These are phyloP conservation scores for Ranitomeya variabilis DNA, from an alignment of 2,113 vertebrate genomes.

Conservation along the genomic window DNA sequence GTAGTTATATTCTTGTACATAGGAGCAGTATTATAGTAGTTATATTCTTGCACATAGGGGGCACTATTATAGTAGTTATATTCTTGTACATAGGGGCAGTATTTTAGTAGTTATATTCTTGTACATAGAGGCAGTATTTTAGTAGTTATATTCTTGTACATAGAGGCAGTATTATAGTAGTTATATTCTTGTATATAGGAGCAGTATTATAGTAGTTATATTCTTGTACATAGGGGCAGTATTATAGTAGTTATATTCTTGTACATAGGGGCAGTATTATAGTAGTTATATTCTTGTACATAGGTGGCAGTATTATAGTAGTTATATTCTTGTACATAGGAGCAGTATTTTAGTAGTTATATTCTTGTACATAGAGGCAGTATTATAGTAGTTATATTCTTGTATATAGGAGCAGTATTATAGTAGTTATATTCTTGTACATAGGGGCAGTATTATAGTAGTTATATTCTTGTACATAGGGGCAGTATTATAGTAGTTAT, in stretches of 20 bases:
- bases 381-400: conserved; percentile 2
- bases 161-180: not conserved
- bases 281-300: not conserved
- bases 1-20: not conserved
- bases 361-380: too few species aligned
- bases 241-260: not conserved
- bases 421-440: not conserved
- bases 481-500: not conserved
- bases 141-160: not conserved
- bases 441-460: not conserved
- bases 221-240: not conserved
- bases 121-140: not conserved
- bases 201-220: not conserved
- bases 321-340: not conserved
- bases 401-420: not conserved
- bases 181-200: not conserved
- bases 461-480: not conserved
- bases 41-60: not conserved
- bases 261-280: not conserved
- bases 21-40: not conserved
- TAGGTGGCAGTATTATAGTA: not conserved
- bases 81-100: not conserved
- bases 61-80: not conserved
- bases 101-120: not conserved
- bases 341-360: not conserved